These are phyloP conservation scores for Excalfactoria chinensis DNA, from an alignment of 2,113 vertebrate genomes.

Conservation along the genomic window DNA sequence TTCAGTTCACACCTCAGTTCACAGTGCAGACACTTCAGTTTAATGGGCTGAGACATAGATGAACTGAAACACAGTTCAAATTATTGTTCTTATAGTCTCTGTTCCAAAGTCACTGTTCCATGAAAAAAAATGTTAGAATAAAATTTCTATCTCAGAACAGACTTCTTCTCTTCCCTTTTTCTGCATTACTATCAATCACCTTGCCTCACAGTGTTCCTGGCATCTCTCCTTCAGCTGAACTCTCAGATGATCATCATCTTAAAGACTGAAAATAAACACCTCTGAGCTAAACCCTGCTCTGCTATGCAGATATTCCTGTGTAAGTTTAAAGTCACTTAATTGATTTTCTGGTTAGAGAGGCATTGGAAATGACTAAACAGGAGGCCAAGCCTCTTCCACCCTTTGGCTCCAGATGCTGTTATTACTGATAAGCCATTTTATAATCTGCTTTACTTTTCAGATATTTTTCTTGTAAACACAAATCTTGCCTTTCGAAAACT, in stretches of 20 bases:
- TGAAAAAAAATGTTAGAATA: not conserved
- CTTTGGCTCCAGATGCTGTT: conserved; percentile 13
- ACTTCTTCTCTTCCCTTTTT: not conserved
- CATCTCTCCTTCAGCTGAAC: not conserved
- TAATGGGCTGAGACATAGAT: conserved; percentile 57
- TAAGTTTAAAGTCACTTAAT: conserved; percentile 21
- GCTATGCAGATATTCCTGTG: not conserved
- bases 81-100: conserved; percentile 21
- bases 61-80: conserved; percentile 43
- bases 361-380: not conserved
- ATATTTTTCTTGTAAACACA: conserved; percentile 14
- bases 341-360: conserved; percentile 38
- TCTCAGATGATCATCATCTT: not conserved
- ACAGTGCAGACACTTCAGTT: conserved; percentile 44
- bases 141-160: not conserved
- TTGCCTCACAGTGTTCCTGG: not conserved
- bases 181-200: not conserved
- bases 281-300: not conserved
- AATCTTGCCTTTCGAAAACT: conserved; percentile 43
- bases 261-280: not conserved
- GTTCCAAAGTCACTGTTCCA: conserved; percentile 8
- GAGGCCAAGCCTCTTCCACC: not conserved
- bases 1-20: conserved; percentile 63
- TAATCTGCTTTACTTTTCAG: conserved; percentile 38
- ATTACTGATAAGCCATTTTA: conserved; percentile 28